Evolutionary conservation across 2,888 invertebrate species (phyloP).

Genomic region (Drosophila greeni): DNA sequence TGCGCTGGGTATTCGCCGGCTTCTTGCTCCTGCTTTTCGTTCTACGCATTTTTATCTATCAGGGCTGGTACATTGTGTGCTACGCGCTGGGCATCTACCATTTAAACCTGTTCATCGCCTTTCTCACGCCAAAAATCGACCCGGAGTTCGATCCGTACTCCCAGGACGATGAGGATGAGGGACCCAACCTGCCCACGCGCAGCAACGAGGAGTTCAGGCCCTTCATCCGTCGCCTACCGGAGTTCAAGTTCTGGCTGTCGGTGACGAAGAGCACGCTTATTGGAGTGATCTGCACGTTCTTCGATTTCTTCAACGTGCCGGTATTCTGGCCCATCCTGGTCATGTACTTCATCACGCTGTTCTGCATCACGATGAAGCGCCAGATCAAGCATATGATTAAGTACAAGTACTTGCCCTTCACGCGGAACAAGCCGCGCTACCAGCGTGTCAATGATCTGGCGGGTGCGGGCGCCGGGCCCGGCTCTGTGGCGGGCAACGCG

Average conservation of each 20-base stretch:
- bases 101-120: constrained; percentile 99
- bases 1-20: constrained; percentile 89
- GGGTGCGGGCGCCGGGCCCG: constrained; percentile 26
- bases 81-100: constrained; percentile 99
- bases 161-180: constrained; percentile 85
- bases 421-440: constrained; percentile 98
- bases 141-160: constrained; percentile 91
- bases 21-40: constrained; percentile 86
- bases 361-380: constrained; percentile 99
- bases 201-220: constrained; percentile 99
- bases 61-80: constrained; percentile 99
- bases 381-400: constrained; percentile 99
- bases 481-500: constrained; percentile 49
- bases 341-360: constrained; percentile 99
- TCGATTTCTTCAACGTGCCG: constrained; percentile 98
- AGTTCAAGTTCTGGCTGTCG: constrained; percentile 99
- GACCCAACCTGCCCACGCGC: constrained; percentile 96
- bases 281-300: constrained; percentile 94
- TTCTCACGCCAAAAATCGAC: constrained; percentile 99
- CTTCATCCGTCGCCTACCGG: constrained; percentile 96
- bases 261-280: constrained; percentile 95
- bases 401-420: constrained; percentile 99
- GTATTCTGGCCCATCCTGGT: constrained; percentile 99
- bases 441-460: constrained; percentile 81
- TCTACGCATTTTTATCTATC: constrained; percentile 88